Conservation (phyloP, 2,113 vertebrate genomes). For the Mesocricetus auratus region DNA sequence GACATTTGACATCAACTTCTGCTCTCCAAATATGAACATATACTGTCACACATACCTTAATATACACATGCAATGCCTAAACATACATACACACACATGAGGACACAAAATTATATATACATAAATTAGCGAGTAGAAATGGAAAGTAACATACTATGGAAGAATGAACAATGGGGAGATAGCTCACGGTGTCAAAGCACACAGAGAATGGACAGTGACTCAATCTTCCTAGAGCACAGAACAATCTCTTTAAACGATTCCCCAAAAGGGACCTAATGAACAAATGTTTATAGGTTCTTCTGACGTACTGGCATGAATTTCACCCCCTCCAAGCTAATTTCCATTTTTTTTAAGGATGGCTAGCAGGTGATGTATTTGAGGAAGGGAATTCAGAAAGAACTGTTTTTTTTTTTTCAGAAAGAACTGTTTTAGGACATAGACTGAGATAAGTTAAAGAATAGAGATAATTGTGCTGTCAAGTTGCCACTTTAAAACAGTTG, state of each 20-base stretch:
- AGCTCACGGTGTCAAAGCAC: neutral
- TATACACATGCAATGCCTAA: neutral
- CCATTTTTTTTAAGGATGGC: neutral
- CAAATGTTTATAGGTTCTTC: neutral
- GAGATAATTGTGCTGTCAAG: neutral
- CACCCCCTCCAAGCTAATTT: neutral
- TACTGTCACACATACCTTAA: neutral
- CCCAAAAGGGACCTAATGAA: neutral
- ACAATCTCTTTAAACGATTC: neutral
- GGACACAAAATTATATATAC: neutral
- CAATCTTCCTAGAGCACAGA: neutral
- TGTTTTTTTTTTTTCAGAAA: no score
- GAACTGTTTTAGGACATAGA: neutral
- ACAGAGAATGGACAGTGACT: neutral
- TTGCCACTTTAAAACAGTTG: neutral
- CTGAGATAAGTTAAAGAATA: neutral
- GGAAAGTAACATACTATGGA: neutral
- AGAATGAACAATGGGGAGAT: neutral
- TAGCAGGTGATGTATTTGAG: neutral
- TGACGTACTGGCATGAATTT: neutral
- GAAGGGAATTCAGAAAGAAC: neutral
- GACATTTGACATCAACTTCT: neutral
- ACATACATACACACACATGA: neutral
- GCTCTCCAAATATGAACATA: neutral
- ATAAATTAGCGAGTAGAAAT: neutral